Evolutionary conservation across 2,888 invertebrate species (phyloP).

Genomic region (Ormia ochracea): DNA sequence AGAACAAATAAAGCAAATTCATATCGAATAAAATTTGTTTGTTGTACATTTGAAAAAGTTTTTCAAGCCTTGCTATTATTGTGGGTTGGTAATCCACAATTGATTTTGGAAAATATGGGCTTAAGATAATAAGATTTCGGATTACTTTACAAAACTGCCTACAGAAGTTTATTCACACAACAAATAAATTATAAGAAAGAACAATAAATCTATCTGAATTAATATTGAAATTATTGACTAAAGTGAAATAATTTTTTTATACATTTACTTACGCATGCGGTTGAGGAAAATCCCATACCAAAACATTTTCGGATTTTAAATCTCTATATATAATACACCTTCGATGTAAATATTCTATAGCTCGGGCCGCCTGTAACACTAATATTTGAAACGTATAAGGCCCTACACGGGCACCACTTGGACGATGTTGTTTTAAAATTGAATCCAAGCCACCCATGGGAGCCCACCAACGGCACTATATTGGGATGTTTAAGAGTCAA

Average conservation of each 20-base stretch:
- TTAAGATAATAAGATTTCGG: too few species aligned
- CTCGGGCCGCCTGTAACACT: slow-evolving; percentile 93
- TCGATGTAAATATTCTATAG: slow-evolving; percentile 96
- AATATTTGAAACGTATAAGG: slow-evolving; percentile 89
- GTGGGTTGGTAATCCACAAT: too few species aligned
- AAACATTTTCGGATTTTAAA: slow-evolving; percentile 94
- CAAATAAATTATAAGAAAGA: too few species aligned
- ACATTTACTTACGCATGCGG: slow-evolving; percentile 78
- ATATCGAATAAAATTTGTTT: too few species aligned
- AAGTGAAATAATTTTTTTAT: not conserved
- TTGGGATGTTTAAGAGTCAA: slow-evolving; percentile 90
- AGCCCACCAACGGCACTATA: slow-evolving; percentile 94
- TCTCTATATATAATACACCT: slow-evolving; percentile 91
- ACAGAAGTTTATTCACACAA: too few species aligned
- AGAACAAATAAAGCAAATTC: too few species aligned
- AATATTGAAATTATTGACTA: too few species aligned
- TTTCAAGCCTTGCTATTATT: too few species aligned
- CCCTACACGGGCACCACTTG: slow-evolving; percentile 89
- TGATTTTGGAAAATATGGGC: too few species aligned
- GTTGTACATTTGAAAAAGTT: too few species aligned
- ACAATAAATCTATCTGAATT: too few species aligned
- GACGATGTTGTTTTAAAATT: slow-evolving; percentile 88
- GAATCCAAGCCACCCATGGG: slow-evolving; percentile 92
- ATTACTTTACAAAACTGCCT: too few species aligned
- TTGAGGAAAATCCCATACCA: slow-evolving; percentile 97